Conservation (phyloP, 2,888 invertebrate species). For the Helobdella robusta region DNA sequence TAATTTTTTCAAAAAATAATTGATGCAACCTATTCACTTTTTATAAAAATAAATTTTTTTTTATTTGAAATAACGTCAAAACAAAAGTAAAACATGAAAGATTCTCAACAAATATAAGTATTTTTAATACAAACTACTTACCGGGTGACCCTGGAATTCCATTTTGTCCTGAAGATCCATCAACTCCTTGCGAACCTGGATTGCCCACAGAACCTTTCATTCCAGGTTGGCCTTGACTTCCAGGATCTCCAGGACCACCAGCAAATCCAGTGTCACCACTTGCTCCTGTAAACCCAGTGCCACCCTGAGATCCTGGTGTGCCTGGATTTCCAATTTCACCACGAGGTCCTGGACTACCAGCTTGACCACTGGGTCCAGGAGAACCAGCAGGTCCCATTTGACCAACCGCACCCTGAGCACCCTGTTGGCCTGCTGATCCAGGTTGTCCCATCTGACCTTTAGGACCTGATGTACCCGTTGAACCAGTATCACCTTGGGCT, state of each 20-base stretch:
- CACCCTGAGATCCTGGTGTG: constrained; percentile 15
- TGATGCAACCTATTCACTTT: constrained; percentile 20
- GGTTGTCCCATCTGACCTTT: constrained; percentile 16
- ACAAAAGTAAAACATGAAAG: no score
- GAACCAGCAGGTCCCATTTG: not conserved
- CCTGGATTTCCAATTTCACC: constrained; percentile 5
- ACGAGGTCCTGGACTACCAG: not conserved
- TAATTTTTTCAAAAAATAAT: not conserved
- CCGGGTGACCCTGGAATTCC: constrained; percentile 29
- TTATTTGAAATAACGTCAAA: no score
- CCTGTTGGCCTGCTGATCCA: not conserved
- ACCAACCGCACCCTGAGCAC: not conserved
- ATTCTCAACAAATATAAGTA: no score
- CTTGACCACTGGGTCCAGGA: not conserved
- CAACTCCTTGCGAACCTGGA: not conserved
- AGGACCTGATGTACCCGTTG: constrained; percentile 2
- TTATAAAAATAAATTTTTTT: no score
- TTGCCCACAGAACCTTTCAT: not conserved
- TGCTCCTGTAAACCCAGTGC: constrained; percentile 12
- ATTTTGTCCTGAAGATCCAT: constrained; percentile 15
- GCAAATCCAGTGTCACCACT: not conserved
- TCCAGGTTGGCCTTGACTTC: constrained; percentile 19
- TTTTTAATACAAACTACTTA: no score
- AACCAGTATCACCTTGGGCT: constrained; percentile 1
- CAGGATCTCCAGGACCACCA: constrained; percentile 25